These are phyloP conservation scores for Zaprionus lineosus DNA, from an alignment of 2,888 invertebrate genomes.

Conservation along the genomic window DNA sequence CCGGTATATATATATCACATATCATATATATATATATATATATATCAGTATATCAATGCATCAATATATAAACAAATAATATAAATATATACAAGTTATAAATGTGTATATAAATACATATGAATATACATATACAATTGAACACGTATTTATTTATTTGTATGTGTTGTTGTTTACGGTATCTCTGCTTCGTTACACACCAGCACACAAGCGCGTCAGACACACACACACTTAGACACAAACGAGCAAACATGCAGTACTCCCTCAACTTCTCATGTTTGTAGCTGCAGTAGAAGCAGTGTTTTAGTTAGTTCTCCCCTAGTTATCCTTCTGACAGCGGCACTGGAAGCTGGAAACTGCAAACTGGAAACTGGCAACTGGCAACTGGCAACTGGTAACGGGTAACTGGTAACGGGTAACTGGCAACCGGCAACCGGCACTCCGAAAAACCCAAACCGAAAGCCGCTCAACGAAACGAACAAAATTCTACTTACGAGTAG, in stretches of 20 bases:
- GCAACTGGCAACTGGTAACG: no score
- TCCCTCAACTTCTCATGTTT: constrained; percentile 54
- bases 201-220: constrained; percentile 37
- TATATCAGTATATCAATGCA: no score
- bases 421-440: constrained; percentile 15
- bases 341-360: constrained; percentile 13
- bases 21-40: constrained; percentile 1
- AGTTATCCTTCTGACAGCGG: constrained; percentile 39
- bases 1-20: background rate
- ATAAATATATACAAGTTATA: background rate
- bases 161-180: constrained; percentile 77
- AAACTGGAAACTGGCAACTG: constrained; percentile 15
- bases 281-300: constrained; percentile 53
- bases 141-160: constrained; percentile 54
- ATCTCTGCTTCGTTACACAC: constrained; percentile 77
- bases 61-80: constrained; percentile 9
- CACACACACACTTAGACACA: constrained; percentile 4
- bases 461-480: constrained; percentile 66
- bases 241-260: constrained; percentile 13
- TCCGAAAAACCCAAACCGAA: constrained; percentile 45
- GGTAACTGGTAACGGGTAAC: constrained; percentile 11
- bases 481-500: constrained; percentile 73
- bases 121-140: background rate
- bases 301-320: constrained; percentile 54
- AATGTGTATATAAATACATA: background rate